These are phyloP conservation scores for Actinemys pallida DNA, from an alignment of 2,113 vertebrate species.

Conservation along the genomic window DNA sequence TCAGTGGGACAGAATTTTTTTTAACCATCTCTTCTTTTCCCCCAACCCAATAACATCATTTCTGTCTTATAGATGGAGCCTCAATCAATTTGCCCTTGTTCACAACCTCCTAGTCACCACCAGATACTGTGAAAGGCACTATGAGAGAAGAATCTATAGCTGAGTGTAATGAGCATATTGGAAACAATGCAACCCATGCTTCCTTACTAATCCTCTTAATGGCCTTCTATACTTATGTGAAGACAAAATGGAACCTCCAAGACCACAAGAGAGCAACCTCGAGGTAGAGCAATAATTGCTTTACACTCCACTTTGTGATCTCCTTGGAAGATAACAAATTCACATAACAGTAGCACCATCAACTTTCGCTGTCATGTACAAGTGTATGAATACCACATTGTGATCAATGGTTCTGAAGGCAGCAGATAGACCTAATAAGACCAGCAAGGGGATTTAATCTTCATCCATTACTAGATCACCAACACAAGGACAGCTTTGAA, in stretches of 20 bases:
- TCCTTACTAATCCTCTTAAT: not conserved
- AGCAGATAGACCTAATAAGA: not conserved
- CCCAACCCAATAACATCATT: not conserved
- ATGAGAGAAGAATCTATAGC: not conserved
- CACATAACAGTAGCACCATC: not conserved
- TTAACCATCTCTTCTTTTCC: not conserved
- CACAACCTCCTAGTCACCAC: not conserved
- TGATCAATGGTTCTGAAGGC: not conserved
- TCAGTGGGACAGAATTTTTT: not conserved
- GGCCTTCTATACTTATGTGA: not conserved
- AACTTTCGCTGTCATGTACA: not conserved
- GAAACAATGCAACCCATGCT: not conserved
- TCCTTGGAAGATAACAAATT: not conserved
- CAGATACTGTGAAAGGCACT: not conserved
- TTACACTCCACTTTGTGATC: not conserved
- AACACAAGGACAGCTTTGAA: not conserved
- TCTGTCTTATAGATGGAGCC: not conserved
- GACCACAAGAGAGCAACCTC: not conserved
- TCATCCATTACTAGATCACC: not conserved
- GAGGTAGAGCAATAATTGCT: not conserved
- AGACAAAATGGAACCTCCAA: constrained; percentile 24
- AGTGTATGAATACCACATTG: not conserved
- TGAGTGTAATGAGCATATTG: not conserved
- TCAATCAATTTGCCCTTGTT: not conserved
- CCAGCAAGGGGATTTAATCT: not conserved